These are phyloP conservation scores for Magallana angulata DNA, from an alignment of 1,140 invertebrate species.

Conservation along the genomic window DNA sequence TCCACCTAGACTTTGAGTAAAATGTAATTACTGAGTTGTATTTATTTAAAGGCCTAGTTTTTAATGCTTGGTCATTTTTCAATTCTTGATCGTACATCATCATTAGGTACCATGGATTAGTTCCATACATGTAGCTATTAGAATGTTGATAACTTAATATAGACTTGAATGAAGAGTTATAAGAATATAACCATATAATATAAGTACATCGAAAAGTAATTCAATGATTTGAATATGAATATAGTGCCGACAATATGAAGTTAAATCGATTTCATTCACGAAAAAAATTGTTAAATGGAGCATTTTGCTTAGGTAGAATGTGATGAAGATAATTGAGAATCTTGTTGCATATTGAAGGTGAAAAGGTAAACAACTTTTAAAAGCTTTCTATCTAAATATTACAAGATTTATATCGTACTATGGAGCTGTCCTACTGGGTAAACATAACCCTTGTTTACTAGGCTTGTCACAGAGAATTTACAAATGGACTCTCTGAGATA, in stretches of 20 bases:
- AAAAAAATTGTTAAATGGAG: no score
- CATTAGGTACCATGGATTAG: no score
- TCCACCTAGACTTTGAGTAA: neutral
- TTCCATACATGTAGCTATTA: no score
- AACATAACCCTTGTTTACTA: conserved; percentile 13
- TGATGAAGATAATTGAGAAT: neutral
- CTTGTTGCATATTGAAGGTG: neutral
- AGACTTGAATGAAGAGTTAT: no score
- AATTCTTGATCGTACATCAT: no score
- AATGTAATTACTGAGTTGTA: no score
- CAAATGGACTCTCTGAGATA: conserved; percentile 1
- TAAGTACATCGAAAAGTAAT: no score
- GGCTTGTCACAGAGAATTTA: conserved; percentile 24
- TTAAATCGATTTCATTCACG: neutral
- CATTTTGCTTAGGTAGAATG: neutral
- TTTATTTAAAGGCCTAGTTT: no score
- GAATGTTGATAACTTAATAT: no score
- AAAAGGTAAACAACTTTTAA: neutral
- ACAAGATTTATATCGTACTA: neutral
- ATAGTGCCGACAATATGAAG: neutral
- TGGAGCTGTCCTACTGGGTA: neutral
- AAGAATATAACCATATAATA: no score
- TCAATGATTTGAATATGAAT: no score
- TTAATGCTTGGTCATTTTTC: no score
- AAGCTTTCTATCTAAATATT: conserved; percentile 4